These are phyloP conservation scores for Picus viridis DNA, from an alignment of 2,797 vertebrate genomes.

Conservation along the genomic window DNA sequence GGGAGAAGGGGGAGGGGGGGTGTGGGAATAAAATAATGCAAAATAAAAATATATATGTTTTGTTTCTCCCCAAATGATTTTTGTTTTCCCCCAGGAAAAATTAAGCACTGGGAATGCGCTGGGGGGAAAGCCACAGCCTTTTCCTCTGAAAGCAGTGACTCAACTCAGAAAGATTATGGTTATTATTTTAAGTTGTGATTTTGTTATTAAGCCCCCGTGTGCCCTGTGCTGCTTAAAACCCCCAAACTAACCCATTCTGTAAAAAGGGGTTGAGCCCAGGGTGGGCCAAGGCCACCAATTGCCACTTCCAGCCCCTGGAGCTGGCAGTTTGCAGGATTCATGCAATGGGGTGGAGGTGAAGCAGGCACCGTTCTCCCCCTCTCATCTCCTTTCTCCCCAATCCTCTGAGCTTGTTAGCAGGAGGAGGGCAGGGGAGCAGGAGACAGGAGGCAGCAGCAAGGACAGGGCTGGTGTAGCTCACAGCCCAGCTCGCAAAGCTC, in stretches of 20 bases:
- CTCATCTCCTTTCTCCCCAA: neutral
- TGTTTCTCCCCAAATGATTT: constrained; percentile 11
- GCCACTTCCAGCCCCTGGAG: neutral
- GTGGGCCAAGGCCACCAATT: neutral
- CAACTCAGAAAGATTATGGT: neutral
- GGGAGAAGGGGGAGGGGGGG: neutral
- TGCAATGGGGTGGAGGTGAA: neutral
- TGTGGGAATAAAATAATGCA: neutral
- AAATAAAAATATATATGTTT: neutral
- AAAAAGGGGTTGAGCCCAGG: neutral
- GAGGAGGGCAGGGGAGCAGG: neutral
- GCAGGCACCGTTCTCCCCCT: neutral
- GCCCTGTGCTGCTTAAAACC: neutral
- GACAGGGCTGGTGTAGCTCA: neutral
- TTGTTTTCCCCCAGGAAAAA: constrained; percentile 51
- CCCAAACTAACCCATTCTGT: neutral
- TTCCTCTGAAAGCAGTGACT: neutral
- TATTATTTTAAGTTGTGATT: constrained; percentile 21
- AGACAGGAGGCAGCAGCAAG: neutral
- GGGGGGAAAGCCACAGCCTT: neutral
- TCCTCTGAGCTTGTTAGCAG: neutral
- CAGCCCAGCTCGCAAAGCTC: neutral
- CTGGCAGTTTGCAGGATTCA: accelerated
- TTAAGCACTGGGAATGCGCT: neutral
- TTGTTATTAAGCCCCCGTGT: neutral